Base-by-base conservation (phyloP, 35 echinoderm and acorn worm genomes). In the Hemicentrotus pulcherrimus region DNA sequence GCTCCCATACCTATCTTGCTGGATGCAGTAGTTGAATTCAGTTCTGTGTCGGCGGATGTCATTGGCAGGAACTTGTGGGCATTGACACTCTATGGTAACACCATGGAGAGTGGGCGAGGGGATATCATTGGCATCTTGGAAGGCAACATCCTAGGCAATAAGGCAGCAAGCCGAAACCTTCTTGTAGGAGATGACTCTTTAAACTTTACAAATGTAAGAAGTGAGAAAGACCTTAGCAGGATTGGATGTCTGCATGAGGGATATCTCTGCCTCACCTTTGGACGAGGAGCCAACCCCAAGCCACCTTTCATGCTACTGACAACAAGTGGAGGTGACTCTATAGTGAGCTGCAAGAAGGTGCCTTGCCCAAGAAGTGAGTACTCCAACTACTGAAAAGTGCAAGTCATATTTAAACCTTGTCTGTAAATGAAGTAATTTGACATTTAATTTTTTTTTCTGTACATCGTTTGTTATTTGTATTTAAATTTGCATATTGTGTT, bases 181-280 rank as follows among this genome's bases (percentile, higher is more conserved):
- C 91, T 48, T 85, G 47, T 95, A 61, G 18, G 97, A 94, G 47
- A 93, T 47, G 46, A 46, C 24, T 32, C 95, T 46, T 15, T 98
- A 18, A 45, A 32, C 24, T 88, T 97, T 46, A 65, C 50, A 47
- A 95, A 96, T 32, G 95, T 97, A 46, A 89, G 58, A 61, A 98
- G 95, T 45, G n/a, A 97, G 88, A 97, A 97, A 86, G 96, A 98
- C 47, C 47, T 98, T 15, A 94, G 97, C n/a, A 88, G 92, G 15
- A 95, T 98, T 55, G 97, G 97, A 16, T 98, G 97, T 47, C 88
- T 94, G 32, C 92, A 97, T 11, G 41, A 95, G 41, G 94, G 92
- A 14, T 95, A 96, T 86, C 31, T 97, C 4, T 98, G 97, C 86
- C 86, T 98, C 33, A 94, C 97, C 31, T 98, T 98, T 94, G 95